These are phyloP conservation scores for Nibea albiflora DNA, from an alignment of 2,113 vertebrate genomes.

Conservation along the genomic window DNA sequence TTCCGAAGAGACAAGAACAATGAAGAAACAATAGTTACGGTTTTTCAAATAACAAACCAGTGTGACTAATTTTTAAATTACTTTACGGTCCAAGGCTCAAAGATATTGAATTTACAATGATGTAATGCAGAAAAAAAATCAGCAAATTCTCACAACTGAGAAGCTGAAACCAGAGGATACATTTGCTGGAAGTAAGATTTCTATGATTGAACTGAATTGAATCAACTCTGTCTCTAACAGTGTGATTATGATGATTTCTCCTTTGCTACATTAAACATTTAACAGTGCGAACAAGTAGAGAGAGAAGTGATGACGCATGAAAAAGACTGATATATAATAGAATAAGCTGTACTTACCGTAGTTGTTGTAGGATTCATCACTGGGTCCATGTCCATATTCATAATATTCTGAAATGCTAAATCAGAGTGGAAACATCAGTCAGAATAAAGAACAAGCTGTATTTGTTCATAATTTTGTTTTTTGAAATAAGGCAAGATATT, in stretches of 20 bases:
- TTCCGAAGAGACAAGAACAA: neutral
- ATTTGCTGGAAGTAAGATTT: no score
- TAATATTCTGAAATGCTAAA: slow-evolving; percentile 96
- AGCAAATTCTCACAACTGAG: neutral
- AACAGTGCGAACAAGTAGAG: neutral
- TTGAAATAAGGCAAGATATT: neutral
- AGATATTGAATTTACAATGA: neutral
- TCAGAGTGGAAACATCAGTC: slow-evolving; percentile 47
- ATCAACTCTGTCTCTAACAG: neutral
- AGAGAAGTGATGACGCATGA: neutral
- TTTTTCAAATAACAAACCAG: no score
- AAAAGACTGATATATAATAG: slow-evolving; percentile 26
- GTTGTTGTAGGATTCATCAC: slow-evolving; percentile 93
- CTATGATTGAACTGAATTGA: no score
- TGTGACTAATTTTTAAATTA: neutral
- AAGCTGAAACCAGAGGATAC: neutral
- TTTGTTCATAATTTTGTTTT: neutral
- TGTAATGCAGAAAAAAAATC: neutral
- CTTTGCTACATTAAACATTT: slow-evolving; percentile 10
- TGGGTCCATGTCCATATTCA: slow-evolving; percentile 92
- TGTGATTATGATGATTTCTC: neutral
- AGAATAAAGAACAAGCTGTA: neutral
- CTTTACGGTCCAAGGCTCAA: neutral
- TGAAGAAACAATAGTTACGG: no score
- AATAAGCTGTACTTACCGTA: slow-evolving; percentile 89